Base-by-base conservation (phyloP, 2,888 invertebrate genomes). In the Cheilosia pagana region DNA sequence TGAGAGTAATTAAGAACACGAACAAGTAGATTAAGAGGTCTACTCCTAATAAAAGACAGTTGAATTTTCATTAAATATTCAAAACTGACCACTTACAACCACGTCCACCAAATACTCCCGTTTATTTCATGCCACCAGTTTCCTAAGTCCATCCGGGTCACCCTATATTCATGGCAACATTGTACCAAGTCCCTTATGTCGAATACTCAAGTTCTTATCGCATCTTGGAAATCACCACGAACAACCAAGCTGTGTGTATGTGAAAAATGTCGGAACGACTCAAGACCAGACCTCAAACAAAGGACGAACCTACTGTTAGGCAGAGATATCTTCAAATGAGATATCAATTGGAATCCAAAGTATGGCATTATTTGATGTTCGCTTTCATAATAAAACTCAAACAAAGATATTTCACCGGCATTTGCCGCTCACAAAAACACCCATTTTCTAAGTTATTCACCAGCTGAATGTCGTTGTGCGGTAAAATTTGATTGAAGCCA, bases 311-410 rank as follows among this genome's bases (percentile, higher is more conserved):
- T 41, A 14, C 67, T 23, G 55, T 19, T 65, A 12, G n/a, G 7
- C 5, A 19, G 65, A 86, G 86, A 87, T 86, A 86, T 72, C 86
- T 83, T 86, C 87, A 86, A 87, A 87, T 87, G 87, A 87, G 87
- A 87, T 88, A 88, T 88, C 87, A 88, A 88, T 86, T 87, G 88
- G 88, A 87, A 88, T 88, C 87, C 86, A 76, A 82, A 86, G 86
- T 87, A 88, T 88, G 88, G 87, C 86, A 87, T 87, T 87, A 86
- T 86, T 81, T 87, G 87, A 87, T 87, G 86, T 87, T 87, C 55
- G 76, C 76, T 72, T 77, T 86, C 85, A 85, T 85, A 35, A 75
- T 81, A 67, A 75, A 81, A 75, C 81, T 81, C 81, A 85, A 85
- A 81, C 81, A 81, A 67, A 85, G 85, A 76, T 85, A 85, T 85